These are phyloP conservation scores for Sphecodes monilicornis DNA, from an alignment of 2,888 invertebrate genomes.

Conservation along the genomic window DNA sequence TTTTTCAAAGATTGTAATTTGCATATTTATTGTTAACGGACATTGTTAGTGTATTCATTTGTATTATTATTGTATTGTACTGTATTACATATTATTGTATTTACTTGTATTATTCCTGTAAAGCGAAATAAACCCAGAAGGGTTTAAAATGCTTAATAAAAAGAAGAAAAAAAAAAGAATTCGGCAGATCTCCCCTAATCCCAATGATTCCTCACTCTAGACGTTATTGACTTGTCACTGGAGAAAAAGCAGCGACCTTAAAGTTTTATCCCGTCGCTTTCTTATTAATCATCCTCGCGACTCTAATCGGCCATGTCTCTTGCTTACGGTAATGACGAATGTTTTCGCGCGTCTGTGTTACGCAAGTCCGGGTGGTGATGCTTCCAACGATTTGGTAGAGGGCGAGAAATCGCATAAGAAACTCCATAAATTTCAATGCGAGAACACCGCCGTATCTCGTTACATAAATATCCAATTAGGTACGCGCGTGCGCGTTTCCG, in stretches of 20 bases:
- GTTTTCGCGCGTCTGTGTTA: slow-evolving; percentile 51
- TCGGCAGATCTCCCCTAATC: neutral
- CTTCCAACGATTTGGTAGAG: slow-evolving; percentile 23
- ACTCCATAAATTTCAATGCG: slow-evolving; percentile 21
- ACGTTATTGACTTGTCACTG: neutral
- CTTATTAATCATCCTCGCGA: slow-evolving; percentile 23
- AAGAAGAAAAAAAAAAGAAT: too few relatives aligned
- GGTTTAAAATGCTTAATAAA: too few relatives aligned
- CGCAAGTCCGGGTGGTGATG: slow-evolving; percentile 37
- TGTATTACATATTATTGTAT: too few relatives aligned
- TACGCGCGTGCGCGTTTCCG: neutral
- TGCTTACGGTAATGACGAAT: slow-evolving; percentile 41
- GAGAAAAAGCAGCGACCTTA: neutral
- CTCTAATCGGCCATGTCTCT: slow-evolving; percentile 44
- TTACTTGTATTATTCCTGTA: too few relatives aligned
- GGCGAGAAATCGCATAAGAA: slow-evolving; percentile 28
- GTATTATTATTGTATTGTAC: too few relatives aligned
- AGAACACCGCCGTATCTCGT: slow-evolving; percentile 13
- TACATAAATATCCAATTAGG: slow-evolving; percentile 44
- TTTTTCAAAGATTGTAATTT: too few relatives aligned
- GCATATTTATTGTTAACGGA: too few relatives aligned
- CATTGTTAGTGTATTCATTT: too few relatives aligned
- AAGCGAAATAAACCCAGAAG: too few relatives aligned
- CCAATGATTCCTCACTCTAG: neutral
- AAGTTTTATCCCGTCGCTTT: slow-evolving; percentile 1